Percentiles rank a stretch among this genome's conserved stretches.
Conservation (phyloP, 2,888 invertebrate genomes). For the Cordylochernes scorpioides region DNA sequence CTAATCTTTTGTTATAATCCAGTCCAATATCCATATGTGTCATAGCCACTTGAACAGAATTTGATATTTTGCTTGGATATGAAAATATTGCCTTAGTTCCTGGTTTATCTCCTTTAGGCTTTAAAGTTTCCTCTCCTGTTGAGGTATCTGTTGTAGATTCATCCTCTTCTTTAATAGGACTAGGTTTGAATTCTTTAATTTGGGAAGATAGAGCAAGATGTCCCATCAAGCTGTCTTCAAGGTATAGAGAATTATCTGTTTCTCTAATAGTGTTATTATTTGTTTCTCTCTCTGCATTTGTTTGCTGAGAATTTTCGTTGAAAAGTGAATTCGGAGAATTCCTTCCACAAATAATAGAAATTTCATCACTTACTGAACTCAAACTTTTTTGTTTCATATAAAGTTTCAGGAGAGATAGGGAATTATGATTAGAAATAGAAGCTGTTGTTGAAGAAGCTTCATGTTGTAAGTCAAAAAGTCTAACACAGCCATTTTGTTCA, state of each 20-base stretch:
- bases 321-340: conserved; percentile 6
- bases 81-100: no score
- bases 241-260: conserved; percentile 13
- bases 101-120: conserved; percentile 10
- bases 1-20: no score
- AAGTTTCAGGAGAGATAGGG: conserved; percentile 11
- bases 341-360: conserved; percentile 6
- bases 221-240: conserved; percentile 15
- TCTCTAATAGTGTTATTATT: conserved; percentile 12
- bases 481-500: conserved; percentile 12
- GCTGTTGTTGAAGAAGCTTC: no score
- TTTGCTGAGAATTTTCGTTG: conserved; percentile 6
- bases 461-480: conserved; percentile 19
- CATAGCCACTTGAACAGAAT: no score
- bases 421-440: no score
- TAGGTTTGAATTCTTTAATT: conserved; percentile 10
- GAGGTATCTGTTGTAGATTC: conserved; percentile 10
- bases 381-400: conserved; percentile 15
- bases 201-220: conserved; percentile 7
- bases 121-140: conserved; percentile 13
- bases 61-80: no score
- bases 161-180: conserved; percentile 14
- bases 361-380: conserved; percentile 7
- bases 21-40: background rate
- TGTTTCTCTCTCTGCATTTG: conserved; percentile 8